A percentile compares a stretch with the other conserved stretches of the same genome.
Conservation (phyloP, 2,113 vertebrate genomes). For the Piprites chloris region DNA sequence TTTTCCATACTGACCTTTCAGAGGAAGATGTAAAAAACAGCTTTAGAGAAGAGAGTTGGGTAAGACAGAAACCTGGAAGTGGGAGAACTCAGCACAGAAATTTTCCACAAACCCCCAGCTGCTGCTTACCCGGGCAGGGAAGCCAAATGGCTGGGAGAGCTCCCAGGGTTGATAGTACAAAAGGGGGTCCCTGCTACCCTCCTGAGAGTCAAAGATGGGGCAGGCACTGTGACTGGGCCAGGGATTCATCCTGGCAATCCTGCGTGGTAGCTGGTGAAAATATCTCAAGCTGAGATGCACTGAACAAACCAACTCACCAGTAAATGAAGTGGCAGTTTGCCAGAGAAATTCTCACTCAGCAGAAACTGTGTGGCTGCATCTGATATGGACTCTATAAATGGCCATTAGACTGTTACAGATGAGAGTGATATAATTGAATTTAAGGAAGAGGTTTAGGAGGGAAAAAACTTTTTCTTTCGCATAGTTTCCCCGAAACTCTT, state of each 20-base stretch:
- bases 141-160: background rate
- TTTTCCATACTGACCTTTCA: background rate
- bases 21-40: background rate
- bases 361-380: slow-evolving; percentile 9
- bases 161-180: background rate
- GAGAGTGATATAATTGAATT: slow-evolving; percentile 28
- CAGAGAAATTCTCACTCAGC: slow-evolving; percentile 14
- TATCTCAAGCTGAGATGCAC: background rate
- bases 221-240: rapidly evolving
- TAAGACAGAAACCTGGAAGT: background rate
- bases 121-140: background rate
- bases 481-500: background rate
- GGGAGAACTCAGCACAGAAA: background rate
- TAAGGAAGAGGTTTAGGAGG: slow-evolving; percentile 4
- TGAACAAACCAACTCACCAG: background rate
- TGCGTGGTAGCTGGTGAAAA: background rate
- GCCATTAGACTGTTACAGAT: background rate
- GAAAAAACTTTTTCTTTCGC: background rate
- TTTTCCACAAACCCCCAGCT: background rate
- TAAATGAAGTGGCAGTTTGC: slow-evolving; percentile 33
- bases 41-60: background rate
- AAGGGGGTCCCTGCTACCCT: background rate
- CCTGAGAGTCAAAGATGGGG: rapidly evolving
- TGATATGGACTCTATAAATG: slow-evolving; percentile 9
- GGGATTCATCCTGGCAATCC: background rate